These are phyloP conservation scores for Oncorhynchus keta DNA, from an alignment of 2,113 vertebrate species.

Conservation along the genomic window DNA sequence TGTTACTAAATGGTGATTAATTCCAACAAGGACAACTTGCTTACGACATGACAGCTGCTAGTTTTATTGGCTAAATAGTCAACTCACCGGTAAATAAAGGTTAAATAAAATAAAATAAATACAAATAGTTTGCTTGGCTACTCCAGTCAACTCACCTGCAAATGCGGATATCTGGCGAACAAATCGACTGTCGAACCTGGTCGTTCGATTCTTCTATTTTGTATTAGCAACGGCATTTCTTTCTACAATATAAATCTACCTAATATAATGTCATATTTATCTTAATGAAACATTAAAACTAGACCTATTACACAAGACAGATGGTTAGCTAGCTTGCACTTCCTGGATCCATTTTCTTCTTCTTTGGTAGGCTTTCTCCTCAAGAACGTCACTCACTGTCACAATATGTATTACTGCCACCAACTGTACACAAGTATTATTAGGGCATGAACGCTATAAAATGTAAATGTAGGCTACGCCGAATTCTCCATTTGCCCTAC, in stretches of 20 bases:
- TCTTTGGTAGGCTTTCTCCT: not conserved
- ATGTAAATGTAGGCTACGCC: not conserved
- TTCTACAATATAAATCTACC: not conserved
- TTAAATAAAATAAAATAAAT: too few relatives aligned
- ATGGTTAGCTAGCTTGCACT: not conserved
- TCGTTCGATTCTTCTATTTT: slow-evolving; percentile 71
- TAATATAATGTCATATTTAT: not conserved
- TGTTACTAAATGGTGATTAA: not conserved
- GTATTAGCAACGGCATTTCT: slow-evolving; percentile 83
- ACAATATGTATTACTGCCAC: slow-evolving; percentile 4
- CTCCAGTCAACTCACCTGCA: slow-evolving; percentile 76
- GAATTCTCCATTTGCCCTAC: not conserved
- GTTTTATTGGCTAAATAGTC: not conserved
- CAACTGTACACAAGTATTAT: not conserved
- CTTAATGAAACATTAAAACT: not conserved
- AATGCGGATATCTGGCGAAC: slow-evolving; percentile 72
- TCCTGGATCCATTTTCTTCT: slow-evolving; percentile 44
- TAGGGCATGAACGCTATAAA: not conserved
- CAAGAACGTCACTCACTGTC: not conserved
- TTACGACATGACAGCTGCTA: not conserved
- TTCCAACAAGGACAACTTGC: not conserved
- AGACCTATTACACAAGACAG: not conserved
- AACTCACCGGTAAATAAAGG: slow-evolving; percentile 78
- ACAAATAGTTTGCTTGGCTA: not conserved
- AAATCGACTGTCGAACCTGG: slow-evolving; percentile 69